phyloP scores from a whole-genome alignment of 35 echinoderm and acorn worm genomes.

The Diadema setosum region DNA sequence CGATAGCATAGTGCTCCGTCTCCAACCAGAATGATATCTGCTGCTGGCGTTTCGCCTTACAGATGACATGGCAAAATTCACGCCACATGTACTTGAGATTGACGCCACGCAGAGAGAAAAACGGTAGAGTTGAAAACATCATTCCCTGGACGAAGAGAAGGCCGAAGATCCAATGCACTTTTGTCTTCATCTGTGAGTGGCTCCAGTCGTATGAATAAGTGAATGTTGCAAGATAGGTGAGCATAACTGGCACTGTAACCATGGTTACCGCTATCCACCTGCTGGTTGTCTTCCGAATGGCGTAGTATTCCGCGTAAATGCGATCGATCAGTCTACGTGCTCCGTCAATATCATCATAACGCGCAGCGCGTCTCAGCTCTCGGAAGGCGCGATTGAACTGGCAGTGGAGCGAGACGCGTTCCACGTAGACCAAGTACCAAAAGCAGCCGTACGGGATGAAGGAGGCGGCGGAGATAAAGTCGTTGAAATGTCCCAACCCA shows the following conservation, averaged over 20 bases:
- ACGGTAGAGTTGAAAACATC: not conserved
- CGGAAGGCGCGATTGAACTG: not conserved
- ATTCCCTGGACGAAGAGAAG: not conserved
- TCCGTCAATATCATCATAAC: not conserved
- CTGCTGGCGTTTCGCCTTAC: not conserved
- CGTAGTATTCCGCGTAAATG: not conserved
- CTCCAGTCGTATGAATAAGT: not conserved
- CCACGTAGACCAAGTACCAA: not conserved
- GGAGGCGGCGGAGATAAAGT: not conserved
- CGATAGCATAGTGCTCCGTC: not conserved
- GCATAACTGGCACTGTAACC: not conserved
- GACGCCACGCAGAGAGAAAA: not conserved
- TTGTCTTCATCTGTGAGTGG: not conserved
- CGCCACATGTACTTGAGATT: not conserved
- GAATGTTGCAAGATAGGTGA: not conserved
- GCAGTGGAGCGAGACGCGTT: not conserved
- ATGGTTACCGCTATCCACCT: not conserved
- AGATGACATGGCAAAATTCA: not conserved
- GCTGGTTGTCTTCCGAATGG: not conserved
- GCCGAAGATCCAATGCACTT: not conserved
- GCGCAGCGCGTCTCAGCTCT: not conserved
- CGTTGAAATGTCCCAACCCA: not conserved
- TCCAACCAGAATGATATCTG: not conserved
- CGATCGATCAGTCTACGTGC: not conserved
- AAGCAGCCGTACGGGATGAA: not conserved